These are phyloP conservation scores for Oreortyx pictus DNA, from an alignment of 2,797 vertebrate species.

Conservation along the genomic window DNA sequence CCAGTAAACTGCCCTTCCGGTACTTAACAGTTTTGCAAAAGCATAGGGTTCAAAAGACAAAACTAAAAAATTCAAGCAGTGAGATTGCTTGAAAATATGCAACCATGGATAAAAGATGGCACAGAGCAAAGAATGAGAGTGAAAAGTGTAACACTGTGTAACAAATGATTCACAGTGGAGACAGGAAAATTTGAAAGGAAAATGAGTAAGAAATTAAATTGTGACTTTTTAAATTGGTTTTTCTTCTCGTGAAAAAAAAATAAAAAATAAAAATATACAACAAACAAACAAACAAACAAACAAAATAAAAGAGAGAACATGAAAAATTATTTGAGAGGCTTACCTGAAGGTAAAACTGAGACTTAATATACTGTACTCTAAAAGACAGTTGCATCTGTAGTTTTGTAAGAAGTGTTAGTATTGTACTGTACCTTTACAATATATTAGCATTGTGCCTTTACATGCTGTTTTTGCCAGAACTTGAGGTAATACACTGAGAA, in stretches of 20 bases:
- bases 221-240: too few species aligned
- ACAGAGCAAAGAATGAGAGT: background rate
- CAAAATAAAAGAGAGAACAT: background rate
- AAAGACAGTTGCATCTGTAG: background rate
- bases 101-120: background rate
- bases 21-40: background rate
- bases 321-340: background rate
- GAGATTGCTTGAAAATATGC: background rate
- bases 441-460: background rate
- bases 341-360: background rate
- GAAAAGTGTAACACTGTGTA: background rate
- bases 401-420: background rate
- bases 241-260: background rate
- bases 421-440: background rate
- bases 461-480: background rate
- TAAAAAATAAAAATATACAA: background rate
- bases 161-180: background rate
- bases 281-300: background rate
- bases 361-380: background rate
- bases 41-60: background rate
- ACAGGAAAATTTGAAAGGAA: background rate
- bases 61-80: background rate
- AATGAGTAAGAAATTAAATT: background rate
- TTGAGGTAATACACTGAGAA: background rate
- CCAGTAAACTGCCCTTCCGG: background rate